Evolutionary conservation across 2,888 invertebrate species (phyloP).

Genomic region (Girardia tigrina): DNA sequence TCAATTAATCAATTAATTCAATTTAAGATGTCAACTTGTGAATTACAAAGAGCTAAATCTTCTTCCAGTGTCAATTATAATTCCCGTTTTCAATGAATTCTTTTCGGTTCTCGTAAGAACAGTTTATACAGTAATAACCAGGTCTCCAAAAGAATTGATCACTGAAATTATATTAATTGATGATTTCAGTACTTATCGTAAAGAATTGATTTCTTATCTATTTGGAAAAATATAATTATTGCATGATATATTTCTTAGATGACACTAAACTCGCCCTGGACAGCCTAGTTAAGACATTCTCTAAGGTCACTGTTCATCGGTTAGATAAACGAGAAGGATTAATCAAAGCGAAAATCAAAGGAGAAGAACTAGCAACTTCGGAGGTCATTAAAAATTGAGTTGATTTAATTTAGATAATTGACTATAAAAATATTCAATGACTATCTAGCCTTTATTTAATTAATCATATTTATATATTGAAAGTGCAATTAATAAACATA

Average conservation of each 20-base stretch:
- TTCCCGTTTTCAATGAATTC: neutral
- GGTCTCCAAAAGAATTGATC: neutral
- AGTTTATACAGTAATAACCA: neutral
- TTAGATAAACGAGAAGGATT: constrained; percentile 6
- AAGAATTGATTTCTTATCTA: too few species aligned
- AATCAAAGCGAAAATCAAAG: neutral
- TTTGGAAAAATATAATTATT: too few species aligned
- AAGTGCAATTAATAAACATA: too few species aligned
- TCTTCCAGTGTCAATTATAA: neutral
- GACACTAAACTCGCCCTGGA: neutral
- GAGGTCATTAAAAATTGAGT: too few species aligned
- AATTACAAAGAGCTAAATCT: neutral
- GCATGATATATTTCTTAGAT: too few species aligned
- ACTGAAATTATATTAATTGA: neutral
- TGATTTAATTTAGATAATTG: too few species aligned
- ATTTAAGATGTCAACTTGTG: neutral
- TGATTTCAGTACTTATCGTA: neutral
- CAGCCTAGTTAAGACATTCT: neutral
- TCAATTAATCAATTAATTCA: neutral
- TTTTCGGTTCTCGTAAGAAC: neutral
- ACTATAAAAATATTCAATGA: too few species aligned
- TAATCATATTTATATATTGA: too few species aligned
- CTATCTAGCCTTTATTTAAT: too few species aligned
- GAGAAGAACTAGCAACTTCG: neutral
- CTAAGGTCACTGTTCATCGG: neutral